These are phyloP conservation scores for Pyrrhia umbra DNA, from an alignment of 2,888 invertebrate species.

Conservation along the genomic window DNA sequence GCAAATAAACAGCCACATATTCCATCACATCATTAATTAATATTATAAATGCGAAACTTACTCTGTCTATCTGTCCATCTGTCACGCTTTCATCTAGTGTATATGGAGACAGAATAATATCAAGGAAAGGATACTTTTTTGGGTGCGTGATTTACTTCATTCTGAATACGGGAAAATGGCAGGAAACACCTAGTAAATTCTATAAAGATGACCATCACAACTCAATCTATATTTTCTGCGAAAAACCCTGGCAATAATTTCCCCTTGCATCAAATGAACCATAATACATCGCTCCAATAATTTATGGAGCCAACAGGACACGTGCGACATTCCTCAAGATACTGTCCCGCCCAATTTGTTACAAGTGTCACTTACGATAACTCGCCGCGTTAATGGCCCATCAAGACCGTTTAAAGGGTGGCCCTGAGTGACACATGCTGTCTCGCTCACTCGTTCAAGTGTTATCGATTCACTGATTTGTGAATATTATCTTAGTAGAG, in stretches of 20 bases:
- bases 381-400: conserved; percentile 74
- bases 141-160: too few species aligned
- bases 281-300: conserved; percentile 30
- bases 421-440: conserved; percentile 45
- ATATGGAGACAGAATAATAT: too few species aligned
- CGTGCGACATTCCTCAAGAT: conserved; percentile 45
- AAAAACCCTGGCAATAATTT: background rate
- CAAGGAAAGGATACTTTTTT: too few species aligned
- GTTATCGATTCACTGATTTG: conserved; percentile 40
- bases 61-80: too few species aligned
- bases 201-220: background rate
- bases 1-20: too few species aligned
- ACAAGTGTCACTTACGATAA: conserved; percentile 75
- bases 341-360: conserved; percentile 70
- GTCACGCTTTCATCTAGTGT: too few species aligned
- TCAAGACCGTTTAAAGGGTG: conserved; percentile 70
- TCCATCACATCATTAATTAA: too few species aligned
- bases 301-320: conserved; percentile 43
- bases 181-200: too few species aligned
- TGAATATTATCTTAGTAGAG: conserved; percentile 17
- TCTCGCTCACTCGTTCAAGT: conserved; percentile 46
- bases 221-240: background rate
- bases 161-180: too few species aligned
- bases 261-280: background rate
- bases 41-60: too few species aligned